These are phyloP conservation scores for Thaumetopoea pityocampa DNA, from an alignment of 1,140 invertebrate genomes.

Conservation along the genomic window DNA sequence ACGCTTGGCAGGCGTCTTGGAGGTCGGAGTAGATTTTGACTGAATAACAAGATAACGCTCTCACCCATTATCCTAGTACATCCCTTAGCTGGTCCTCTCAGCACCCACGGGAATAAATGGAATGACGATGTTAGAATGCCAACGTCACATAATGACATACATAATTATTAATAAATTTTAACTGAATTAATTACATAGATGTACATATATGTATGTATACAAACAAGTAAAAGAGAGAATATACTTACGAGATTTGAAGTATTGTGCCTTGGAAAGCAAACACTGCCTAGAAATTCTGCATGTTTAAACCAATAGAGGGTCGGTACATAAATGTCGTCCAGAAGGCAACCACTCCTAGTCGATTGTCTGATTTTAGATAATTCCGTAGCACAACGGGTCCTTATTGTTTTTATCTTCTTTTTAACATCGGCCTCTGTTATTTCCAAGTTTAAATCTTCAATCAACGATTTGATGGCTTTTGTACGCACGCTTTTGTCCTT, in stretches of 20 bases:
- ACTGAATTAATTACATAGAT: too few species aligned
- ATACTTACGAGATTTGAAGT: slow-evolving; percentile 1
- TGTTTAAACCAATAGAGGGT: slow-evolving; percentile 8
- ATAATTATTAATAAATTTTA: too few species aligned
- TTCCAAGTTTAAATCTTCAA: slow-evolving; percentile 15
- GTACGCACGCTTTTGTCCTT: not conserved
- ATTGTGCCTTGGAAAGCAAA: not conserved
- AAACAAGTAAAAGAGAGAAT: too few species aligned
- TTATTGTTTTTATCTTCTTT: slow-evolving; percentile 13
- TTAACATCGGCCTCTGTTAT: slow-evolving; percentile 15
- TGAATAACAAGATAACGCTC: too few species aligned
- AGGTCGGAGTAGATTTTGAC: too few species aligned
- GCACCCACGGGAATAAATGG: too few species aligned
- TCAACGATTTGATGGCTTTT: slow-evolving; percentile 8
- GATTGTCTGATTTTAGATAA: slow-evolving; percentile 11
- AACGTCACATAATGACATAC: too few species aligned
- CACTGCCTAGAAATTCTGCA: slow-evolving; percentile 2
- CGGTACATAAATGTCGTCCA: slow-evolving; percentile 10
- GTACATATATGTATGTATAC: too few species aligned
- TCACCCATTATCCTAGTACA: too few species aligned
- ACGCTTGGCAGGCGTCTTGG: too few species aligned
- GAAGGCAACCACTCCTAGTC: slow-evolving; percentile 7
- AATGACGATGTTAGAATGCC: too few species aligned
- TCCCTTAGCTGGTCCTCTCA: too few species aligned
- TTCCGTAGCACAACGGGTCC: slow-evolving; percentile 9